Evolutionary conservation across 2,888 invertebrate species (phyloP).

Genomic region (Philopedon plagiatum): DNA sequence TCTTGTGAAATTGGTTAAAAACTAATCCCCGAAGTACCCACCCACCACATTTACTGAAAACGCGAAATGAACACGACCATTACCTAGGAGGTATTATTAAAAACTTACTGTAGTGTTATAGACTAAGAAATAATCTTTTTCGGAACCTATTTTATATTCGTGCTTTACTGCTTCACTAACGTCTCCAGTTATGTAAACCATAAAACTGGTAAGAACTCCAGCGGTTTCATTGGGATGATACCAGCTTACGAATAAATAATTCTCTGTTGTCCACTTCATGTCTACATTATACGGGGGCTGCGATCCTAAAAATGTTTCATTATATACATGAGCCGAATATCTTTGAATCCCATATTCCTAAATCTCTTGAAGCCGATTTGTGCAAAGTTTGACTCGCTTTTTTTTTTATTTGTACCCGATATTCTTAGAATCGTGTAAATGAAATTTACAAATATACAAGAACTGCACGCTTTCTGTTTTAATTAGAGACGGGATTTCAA

Average conservation of each 20-base stretch:
- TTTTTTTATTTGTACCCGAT: no score
- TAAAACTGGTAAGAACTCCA: constrained; percentile 51
- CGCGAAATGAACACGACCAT: no score
- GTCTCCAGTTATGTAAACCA: constrained; percentile 14
- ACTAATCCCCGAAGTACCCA: no score
- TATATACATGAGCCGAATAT: background rate
- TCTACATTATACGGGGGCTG: constrained; percentile 53
- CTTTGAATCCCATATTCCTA: no score
- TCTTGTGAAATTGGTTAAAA: no score
- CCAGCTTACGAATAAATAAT: constrained; percentile 59
- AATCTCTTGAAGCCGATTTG: no score
- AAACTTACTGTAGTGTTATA: constrained; percentile 36
- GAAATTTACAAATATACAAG: no score
- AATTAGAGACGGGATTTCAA: background rate
- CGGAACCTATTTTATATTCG: constrained; percentile 30
- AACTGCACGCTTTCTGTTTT: no score
- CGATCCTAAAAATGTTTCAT: constrained; percentile 53
- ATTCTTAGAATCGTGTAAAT: no score
- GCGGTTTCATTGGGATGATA: constrained; percentile 59
- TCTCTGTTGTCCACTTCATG: constrained; percentile 55
- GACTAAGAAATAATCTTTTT: constrained; percentile 43
- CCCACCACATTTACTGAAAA: no score
- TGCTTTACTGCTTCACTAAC: no score
- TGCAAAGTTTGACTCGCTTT: no score
- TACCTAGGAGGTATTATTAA: background rate